phyloP scores from a whole-genome alignment of 2,888 invertebrate species.

The Platycheirus albimanus region DNA sequence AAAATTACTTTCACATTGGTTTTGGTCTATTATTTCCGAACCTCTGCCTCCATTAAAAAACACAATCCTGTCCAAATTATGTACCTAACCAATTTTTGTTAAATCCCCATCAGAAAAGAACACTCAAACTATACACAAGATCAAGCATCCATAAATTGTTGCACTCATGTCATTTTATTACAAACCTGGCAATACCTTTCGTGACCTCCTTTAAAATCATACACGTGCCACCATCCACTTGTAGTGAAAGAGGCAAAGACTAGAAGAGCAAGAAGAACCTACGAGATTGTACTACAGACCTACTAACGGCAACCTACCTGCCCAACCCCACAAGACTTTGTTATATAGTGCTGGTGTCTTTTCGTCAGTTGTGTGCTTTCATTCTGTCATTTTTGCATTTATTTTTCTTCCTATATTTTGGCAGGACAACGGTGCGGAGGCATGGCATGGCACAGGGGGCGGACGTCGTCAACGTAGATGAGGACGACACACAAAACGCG shows the following conservation, averaged over 20 bases:
- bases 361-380: slow-evolving; percentile 59
- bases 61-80: no score
- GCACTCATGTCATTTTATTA: no score
- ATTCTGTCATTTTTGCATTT: slow-evolving; percentile 50
- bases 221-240: slow-evolving; percentile 39
- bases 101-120: no score
- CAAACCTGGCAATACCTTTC: slow-evolving; percentile 50
- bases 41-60: no score
- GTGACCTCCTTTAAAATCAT: slow-evolving; percentile 38
- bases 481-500: not conserved
- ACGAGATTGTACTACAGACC: slow-evolving; percentile 68
- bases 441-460: no score
- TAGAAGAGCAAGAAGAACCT: slow-evolving; percentile 34
- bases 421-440: no score
- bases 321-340: not conserved
- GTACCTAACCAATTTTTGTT: no score
- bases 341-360: slow-evolving; percentile 33
- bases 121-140: no score
- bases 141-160: no score
- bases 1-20: no score
- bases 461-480: not conserved
- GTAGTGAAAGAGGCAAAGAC: slow-evolving; percentile 2
- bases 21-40: no score
- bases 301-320: slow-evolving; percentile 37
- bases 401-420: slow-evolving; percentile 3